Conservation (phyloP, 2,888 invertebrate genomes). For the Tuberolachnus salignus region DNA sequence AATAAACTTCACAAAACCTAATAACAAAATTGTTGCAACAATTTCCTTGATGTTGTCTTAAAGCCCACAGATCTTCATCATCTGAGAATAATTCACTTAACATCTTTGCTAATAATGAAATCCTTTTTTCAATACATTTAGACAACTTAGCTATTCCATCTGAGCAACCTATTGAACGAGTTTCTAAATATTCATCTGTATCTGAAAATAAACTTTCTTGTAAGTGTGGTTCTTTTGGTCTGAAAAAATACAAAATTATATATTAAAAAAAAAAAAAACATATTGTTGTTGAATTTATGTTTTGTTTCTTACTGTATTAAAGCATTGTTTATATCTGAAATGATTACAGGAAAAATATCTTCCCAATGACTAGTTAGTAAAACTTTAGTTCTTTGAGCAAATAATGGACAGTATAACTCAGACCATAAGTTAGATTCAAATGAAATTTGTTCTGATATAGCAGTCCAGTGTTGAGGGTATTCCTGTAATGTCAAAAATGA, state of each 20-base stretch:
- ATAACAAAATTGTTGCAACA: constrained; percentile 45
- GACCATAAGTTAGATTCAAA: constrained; percentile 45
- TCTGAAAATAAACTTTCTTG: constrained; percentile 50
- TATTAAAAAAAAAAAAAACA: not conserved
- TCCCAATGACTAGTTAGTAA: constrained; percentile 43
- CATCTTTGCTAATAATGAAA: constrained; percentile 21
- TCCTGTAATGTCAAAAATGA: constrained; percentile 10
- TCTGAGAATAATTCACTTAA: constrained; percentile 38
- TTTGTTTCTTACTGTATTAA: constrained; percentile 25
- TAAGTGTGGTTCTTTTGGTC: constrained; percentile 23
- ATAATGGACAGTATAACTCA: constrained; percentile 47
- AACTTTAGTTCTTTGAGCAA: constrained; percentile 50
- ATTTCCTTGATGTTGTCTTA: constrained; percentile 38
- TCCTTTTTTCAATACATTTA: constrained; percentile 36
- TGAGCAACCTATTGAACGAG: constrained; percentile 47
- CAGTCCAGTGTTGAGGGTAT: constrained; percentile 51
- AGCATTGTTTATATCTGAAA: constrained; percentile 37
- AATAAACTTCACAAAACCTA: constrained; percentile 25
- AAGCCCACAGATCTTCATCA: constrained; percentile 46
- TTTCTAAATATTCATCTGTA: constrained; percentile 44
- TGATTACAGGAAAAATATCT: constrained; percentile 24
- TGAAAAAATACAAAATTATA: not conserved
- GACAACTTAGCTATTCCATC: constrained; percentile 31
- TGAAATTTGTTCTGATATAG: constrained; percentile 40
- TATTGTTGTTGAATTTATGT: not conserved